phyloP scores from a whole-genome alignment of 1,140 invertebrate genomes.

The Orius insidiosus region DNA sequence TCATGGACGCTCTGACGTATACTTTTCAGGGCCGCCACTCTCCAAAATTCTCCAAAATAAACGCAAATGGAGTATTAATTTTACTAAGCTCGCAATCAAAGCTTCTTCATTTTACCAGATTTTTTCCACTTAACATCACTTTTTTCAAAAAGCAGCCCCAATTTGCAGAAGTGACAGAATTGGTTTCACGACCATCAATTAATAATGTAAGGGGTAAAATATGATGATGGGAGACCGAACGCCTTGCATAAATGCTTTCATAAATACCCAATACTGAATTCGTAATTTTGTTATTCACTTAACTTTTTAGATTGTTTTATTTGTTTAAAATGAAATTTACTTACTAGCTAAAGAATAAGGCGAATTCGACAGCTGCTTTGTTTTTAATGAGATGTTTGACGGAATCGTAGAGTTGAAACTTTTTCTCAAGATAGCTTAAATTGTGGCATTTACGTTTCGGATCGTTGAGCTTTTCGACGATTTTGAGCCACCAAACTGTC shows the following conservation, averaged over 20 bases:
- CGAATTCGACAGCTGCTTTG: conserved; percentile 24
- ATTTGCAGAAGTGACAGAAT: no score
- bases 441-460: conserved; percentile 23
- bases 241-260: not conserved
- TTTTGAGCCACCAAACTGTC: conserved; percentile 16
- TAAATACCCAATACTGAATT: not conserved
- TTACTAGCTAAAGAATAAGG: conserved; percentile 30
- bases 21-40: no score
- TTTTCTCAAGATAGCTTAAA: conserved; percentile 23
- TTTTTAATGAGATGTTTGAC: conserved; percentile 24
- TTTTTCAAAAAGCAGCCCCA: no score
- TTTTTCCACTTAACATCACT: no score
- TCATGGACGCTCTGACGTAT: no score
- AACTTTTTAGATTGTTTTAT: conserved; percentile 1
- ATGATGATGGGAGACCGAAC: not conserved
- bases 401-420: conserved; percentile 25
- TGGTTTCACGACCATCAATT: no score
- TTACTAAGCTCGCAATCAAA: no score
- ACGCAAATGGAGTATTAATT: no score
- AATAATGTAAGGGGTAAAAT: no score
- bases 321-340: conserved; percentile 12
- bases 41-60: no score
- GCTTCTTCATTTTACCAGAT: no score
- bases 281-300: not conserved
- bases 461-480: conserved; percentile 16